These are phyloP conservation scores for Calosoma granatense DNA, from an alignment of 1,140 invertebrate species.

Conservation along the genomic window DNA sequence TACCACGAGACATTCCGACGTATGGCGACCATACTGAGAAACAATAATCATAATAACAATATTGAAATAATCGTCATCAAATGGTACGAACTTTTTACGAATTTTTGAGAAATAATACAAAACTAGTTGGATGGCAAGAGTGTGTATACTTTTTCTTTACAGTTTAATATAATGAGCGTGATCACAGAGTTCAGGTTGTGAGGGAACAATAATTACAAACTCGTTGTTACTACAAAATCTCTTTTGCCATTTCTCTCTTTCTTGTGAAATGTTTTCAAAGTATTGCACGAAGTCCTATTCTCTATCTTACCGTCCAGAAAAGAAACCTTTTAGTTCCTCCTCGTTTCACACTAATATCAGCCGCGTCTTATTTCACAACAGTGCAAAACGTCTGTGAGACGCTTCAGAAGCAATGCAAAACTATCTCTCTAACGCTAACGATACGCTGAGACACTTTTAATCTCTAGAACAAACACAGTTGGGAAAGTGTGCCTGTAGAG, in stretches of 20 bases:
- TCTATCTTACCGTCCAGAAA: not conserved
- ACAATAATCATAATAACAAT: not conserved
- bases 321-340: not conserved
- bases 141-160: not conserved
- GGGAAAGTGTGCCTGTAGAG: not conserved
- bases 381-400: not conserved
- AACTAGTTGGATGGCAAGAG: not conserved
- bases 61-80: not conserved
- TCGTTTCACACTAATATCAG: not conserved
- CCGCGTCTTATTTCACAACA: not conserved
- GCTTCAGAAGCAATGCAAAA: no score
- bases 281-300: not conserved
- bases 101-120: not conserved
- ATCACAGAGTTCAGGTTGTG: no score
- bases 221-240: no score
- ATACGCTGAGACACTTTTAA: not conserved
- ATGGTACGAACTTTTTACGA: not conserved
- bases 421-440: no score
- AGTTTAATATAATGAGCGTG: not conserved
- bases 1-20: slow-evolving; percentile 38
- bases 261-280: not conserved
- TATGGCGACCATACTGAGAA: slow-evolving; percentile 48
- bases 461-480: not conserved
- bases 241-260: no score
- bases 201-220: no score